Evolutionary conservation across 2,797 vertebrate species (phyloP).

Genomic region (Meriones psammophilus): DNA sequence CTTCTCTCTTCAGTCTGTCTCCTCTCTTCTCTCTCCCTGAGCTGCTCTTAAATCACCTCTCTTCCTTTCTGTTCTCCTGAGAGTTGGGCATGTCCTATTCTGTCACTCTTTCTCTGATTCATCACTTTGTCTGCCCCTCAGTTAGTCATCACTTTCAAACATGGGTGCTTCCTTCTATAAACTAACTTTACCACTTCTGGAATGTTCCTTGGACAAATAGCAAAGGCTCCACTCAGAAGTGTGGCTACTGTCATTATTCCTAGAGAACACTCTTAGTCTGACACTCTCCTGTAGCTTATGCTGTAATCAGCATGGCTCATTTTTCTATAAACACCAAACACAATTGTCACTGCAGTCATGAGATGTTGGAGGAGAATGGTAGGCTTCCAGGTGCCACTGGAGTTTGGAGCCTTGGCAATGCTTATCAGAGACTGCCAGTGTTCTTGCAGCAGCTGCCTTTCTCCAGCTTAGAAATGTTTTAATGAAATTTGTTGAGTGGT

Average conservation of each 20-base stretch:
- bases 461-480: slow-evolving; percentile 44
- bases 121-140: too few species aligned
- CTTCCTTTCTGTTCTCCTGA: too few species aligned
- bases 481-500: slow-evolving; percentile 52
- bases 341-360: not conserved
- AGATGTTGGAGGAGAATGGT: not conserved
- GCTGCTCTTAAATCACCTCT: too few species aligned
- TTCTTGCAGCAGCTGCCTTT: not conserved
- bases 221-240: not conserved
- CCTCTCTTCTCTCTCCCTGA: too few species aligned
- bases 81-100: too few species aligned
- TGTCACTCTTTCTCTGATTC: too few species aligned
- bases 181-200: too few species aligned
- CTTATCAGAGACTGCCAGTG: not conserved
- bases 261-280: not conserved
- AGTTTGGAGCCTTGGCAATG: not conserved
- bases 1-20: too few species aligned
- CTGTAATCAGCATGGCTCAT: not conserved
- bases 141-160: too few species aligned
- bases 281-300: not conserved
- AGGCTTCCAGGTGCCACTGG: not conserved
- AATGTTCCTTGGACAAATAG: not conserved
- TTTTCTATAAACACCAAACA: not conserved
- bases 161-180: too few species aligned
- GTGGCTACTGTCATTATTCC: not conserved